A percentile compares a stretch with the other conserved stretches of the same genome.
phyloP scores from a whole-genome alignment of 1,140 invertebrate species.

The Drosophila guanche region DNA sequence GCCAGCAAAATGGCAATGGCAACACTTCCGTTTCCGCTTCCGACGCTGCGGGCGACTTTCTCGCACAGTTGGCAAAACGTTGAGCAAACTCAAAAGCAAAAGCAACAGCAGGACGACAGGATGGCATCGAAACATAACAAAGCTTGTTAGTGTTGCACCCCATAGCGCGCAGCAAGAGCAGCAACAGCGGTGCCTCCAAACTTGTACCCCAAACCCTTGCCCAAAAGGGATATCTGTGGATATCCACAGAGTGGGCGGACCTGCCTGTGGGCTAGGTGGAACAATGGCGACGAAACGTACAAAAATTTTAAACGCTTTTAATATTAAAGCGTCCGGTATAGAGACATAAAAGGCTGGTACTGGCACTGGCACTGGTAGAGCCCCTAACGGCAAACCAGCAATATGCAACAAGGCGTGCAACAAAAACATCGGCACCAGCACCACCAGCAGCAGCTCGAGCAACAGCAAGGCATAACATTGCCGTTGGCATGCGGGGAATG shows the following conservation, averaged over 20 bases:
- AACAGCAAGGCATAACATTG: slow-evolving; percentile 24
- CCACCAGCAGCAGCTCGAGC: background rate
- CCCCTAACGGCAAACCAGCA: slow-evolving; percentile 26
- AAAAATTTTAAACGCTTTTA: slow-evolving; percentile 77
- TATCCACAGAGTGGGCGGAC: background rate
- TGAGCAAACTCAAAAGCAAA: slow-evolving; percentile 56
- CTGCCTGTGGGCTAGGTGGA: slow-evolving; percentile 16
- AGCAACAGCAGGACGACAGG: slow-evolving; percentile 22
- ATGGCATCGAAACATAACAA: slow-evolving; percentile 64
- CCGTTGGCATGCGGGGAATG: slow-evolving; percentile 55
- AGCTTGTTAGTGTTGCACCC: slow-evolving; percentile 73
- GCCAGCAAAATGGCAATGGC: slow-evolving; percentile 78
- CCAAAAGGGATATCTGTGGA: slow-evolving; percentile 15
- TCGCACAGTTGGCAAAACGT: slow-evolving; percentile 74
- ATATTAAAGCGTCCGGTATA: slow-evolving; percentile 71
- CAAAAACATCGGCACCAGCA: slow-evolving; percentile 18
- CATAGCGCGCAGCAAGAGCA: slow-evolving; percentile 46
- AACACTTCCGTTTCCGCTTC: slow-evolving; percentile 80
- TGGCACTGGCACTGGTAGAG: slow-evolving; percentile 7
- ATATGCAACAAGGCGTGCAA: slow-evolving; percentile 68
- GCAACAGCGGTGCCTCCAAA: slow-evolving; percentile 5
- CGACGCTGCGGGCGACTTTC: slow-evolving; percentile 72
- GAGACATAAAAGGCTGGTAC: slow-evolving; percentile 45
- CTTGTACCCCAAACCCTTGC: background rate
- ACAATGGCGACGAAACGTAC: slow-evolving; percentile 70